phyloP scores from a whole-genome alignment of 2,113 vertebrate species.

The Machaerirhynchus nigripectus region DNA sequence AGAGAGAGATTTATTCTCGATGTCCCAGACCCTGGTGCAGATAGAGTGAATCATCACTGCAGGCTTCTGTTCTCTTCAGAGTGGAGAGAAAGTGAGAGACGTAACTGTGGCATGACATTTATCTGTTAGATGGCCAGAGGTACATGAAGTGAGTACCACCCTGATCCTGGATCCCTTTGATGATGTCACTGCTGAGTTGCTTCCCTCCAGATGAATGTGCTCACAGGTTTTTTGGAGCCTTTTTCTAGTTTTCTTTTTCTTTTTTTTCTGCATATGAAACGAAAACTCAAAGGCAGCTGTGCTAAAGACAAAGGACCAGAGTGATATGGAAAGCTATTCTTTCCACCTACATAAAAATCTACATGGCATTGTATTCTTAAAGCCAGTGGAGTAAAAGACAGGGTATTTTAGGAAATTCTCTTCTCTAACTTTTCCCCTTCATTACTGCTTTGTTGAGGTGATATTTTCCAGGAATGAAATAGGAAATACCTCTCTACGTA shows the following conservation, averaged over 20 bases:
- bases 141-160: background rate
- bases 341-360: background rate
- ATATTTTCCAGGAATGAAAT: background rate
- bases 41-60: background rate
- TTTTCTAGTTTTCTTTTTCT: background rate
- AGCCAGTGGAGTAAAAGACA: background rate
- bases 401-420: background rate
- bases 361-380: background rate
- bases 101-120: background rate
- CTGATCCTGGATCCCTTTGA: background rate
- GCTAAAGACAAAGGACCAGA: background rate
- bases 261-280: background rate
- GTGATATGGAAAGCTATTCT: background rate
- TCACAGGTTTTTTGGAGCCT: accelerated
- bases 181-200: background rate
- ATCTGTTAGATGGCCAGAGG: background rate
- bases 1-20: background rate
- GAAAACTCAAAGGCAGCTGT: background rate
- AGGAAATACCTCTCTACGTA: background rate
- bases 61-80: background rate
- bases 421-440: background rate
- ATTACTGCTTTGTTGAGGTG: background rate
- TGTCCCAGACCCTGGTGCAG: background rate
- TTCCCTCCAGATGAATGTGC: background rate
- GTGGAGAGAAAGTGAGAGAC: background rate